A percentile compares a stretch with the other conserved stretches of the same genome.
Conservation (phyloP, 2,113 vertebrate genomes). For the Aldabrachelys gigantea region DNA sequence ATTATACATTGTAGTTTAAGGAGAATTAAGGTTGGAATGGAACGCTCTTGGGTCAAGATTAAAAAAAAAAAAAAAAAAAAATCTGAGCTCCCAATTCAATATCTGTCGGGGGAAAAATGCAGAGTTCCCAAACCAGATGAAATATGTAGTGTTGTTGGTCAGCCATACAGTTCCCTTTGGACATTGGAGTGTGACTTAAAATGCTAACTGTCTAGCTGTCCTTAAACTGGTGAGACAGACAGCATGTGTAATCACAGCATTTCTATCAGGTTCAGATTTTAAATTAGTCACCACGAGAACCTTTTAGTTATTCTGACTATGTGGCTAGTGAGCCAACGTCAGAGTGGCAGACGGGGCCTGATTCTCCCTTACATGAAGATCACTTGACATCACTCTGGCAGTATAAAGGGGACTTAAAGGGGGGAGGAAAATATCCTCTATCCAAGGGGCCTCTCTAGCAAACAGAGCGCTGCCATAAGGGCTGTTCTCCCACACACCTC, state of each 20-base stretch:
- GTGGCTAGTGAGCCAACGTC: no score
- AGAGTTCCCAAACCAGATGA: not conserved
- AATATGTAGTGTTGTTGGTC: no score
- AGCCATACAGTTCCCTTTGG: no score
- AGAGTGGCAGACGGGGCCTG: no score
- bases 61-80: not conserved
- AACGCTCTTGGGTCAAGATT: not conserved
- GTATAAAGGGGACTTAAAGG: not conserved
- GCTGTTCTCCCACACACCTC: not conserved
- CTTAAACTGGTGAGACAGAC: no score
- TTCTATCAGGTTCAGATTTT: no score
- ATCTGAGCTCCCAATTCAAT: not conserved
- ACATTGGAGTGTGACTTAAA: no score
- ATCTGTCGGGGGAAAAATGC: not conserved
- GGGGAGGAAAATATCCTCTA: not conserved
- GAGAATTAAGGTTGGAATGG: not conserved
- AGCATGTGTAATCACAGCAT: no score
- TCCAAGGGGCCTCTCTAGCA: not conserved
- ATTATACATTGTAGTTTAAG: not conserved
- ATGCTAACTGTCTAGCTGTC: no score
- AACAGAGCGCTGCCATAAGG: not conserved
- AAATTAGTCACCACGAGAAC: no score
- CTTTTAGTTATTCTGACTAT: no score
- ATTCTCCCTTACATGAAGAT: no score
- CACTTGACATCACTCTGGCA: not conserved